Conservation (phyloP, 2,113 vertebrate genomes). For the Lanius collurio region DNA sequence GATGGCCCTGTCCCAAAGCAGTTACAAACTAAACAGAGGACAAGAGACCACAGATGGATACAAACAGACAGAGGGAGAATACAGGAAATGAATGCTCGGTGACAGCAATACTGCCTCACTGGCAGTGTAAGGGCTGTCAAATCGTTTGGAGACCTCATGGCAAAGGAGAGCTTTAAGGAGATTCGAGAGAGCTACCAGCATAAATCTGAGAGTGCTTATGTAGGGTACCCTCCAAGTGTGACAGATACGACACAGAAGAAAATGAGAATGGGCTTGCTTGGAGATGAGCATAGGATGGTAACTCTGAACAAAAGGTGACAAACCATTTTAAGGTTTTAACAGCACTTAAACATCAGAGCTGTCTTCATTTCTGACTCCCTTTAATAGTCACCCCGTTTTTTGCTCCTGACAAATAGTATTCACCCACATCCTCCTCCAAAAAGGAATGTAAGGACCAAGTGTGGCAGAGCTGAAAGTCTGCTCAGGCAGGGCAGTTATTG, state of each 20-base stretch:
- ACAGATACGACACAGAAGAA: not conserved
- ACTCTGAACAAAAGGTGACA: not conserved
- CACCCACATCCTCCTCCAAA: not conserved
- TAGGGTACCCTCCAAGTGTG: not conserved
- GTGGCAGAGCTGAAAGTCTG: not conserved
- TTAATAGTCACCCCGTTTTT: not conserved
- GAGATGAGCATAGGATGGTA: not conserved
- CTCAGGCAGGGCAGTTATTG: not conserved
- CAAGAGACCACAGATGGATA: not conserved
- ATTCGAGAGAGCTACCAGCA: not conserved
- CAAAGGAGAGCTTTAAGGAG: not conserved
- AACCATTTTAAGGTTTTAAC: not conserved
- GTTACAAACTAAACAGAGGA: constrained; percentile 8
- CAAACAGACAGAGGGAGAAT: not conserved
- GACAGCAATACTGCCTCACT: not conserved
- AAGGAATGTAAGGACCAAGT: not conserved
- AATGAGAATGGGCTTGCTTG: not conserved
- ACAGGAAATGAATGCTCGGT: not conserved
- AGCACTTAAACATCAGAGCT: not conserved
- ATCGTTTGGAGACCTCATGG: not conserved
- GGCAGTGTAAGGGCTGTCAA: not conserved
- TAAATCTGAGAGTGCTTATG: not conserved
- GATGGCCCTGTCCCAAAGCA: not conserved
- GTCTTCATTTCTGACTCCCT: not conserved
- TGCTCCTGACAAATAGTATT: not conserved